Conservation (phyloP, 2,888 invertebrate genomes). For the Chalcis sispes region DNA sequence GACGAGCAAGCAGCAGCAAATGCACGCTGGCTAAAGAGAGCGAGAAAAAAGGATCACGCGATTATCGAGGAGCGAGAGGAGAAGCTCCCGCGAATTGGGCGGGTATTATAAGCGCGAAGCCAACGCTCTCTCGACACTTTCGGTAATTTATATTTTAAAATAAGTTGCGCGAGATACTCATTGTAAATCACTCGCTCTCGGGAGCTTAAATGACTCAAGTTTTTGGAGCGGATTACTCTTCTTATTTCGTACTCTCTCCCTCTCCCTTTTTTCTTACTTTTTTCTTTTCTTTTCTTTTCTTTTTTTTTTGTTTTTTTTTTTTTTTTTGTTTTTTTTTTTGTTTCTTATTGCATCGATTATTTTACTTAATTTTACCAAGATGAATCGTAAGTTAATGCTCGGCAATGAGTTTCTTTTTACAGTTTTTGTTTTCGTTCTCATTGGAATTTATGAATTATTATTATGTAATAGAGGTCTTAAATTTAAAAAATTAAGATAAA, state of each 20-base stretch:
- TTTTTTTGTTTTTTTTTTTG: too few relatives aligned
- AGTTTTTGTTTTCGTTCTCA: too few relatives aligned
- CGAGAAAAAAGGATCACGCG: constrained; percentile 9
- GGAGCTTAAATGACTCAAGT: background rate
- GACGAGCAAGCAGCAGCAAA: background rate
- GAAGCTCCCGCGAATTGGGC: constrained; percentile 12
- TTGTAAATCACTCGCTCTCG: background rate
- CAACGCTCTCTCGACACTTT: constrained; percentile 12
- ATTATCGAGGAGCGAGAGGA: constrained; percentile 21
- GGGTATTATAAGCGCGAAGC: background rate
- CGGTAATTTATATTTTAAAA: constrained; percentile 28
- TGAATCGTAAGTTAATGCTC: too few relatives aligned
- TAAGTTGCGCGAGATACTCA: background rate
- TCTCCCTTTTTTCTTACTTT: constrained; percentile 1
- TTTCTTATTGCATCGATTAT: too few relatives aligned
- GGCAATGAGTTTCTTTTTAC: too few relatives aligned
- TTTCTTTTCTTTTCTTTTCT: too few relatives aligned
- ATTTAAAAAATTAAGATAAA: too few relatives aligned
- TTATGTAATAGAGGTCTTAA: too few relatives aligned
- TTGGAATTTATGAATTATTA: too few relatives aligned
- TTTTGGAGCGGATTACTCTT: background rate
- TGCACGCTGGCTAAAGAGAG: background rate
- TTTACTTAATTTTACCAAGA: too few relatives aligned
- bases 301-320: too few relatives aligned
- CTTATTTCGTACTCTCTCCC: background rate